Percentiles rank a stretch among this genome's conserved stretches.
These are phyloP conservation scores for Drosophila borealis DNA, from an alignment of 2,888 invertebrate genomes.

Conservation along the genomic window DNA sequence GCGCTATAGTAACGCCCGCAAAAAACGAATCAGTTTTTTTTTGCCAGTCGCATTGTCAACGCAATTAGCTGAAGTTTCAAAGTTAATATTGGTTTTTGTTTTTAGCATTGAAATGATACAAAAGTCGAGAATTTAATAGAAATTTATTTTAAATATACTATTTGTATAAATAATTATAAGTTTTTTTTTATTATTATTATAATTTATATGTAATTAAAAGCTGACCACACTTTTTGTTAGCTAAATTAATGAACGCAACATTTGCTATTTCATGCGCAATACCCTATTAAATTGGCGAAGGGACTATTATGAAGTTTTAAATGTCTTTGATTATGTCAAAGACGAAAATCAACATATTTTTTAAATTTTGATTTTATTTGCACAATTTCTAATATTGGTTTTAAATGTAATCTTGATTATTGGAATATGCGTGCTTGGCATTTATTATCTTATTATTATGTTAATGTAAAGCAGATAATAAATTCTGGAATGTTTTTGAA, in stretches of 20 bases:
- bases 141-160: slow-evolving; percentile 12
- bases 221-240: slow-evolving; percentile 55
- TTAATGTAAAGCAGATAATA: no score
- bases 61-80: slow-evolving; percentile 74
- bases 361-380: no score
- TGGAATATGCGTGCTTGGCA: no score
- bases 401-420: no score
- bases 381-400: no score
- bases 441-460: no score
- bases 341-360: no score
- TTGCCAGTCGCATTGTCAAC: slow-evolving; percentile 59
- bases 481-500: no score
- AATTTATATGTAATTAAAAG: slow-evolving; percentile 67
- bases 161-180: slow-evolving; percentile 1
- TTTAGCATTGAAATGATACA: slow-evolving; percentile 43
- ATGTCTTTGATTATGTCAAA: neutral
- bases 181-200: slow-evolving; percentile 17
- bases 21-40: slow-evolving; percentile 37
- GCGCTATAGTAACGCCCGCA: neutral
- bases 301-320: no score
- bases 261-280: neutral
- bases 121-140: slow-evolving; percentile 1
- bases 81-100: slow-evolving; percentile 64
- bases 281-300: neutral
- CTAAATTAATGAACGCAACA: slow-evolving; percentile 44